A percentile compares a stretch with the other conserved stretches of the same genome.
Conservation (phyloP, 2,888 invertebrate genomes). For the Dexiosoma caninum region DNA sequence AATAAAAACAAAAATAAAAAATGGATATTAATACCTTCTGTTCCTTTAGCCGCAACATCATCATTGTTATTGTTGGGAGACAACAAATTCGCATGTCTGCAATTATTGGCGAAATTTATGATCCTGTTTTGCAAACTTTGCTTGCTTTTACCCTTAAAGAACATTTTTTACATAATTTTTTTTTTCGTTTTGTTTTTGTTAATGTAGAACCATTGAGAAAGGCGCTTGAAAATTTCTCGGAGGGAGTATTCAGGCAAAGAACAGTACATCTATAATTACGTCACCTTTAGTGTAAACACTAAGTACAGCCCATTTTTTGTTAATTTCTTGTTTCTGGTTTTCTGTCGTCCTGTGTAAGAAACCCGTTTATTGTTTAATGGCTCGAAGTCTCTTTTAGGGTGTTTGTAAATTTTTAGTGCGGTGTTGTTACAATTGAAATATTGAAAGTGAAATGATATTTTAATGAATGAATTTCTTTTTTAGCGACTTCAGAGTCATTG, state of each 20-base stretch:
- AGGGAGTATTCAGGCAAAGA: slow-evolving; percentile 51
- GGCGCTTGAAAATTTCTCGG: slow-evolving; percentile 46
- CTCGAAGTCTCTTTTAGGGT: slow-evolving; percentile 2
- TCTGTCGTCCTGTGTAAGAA: slow-evolving; percentile 13
- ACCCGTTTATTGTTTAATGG: slow-evolving; percentile 45
- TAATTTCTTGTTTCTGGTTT: background rate
- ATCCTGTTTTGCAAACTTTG: slow-evolving; percentile 31
- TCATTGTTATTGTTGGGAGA: background rate
- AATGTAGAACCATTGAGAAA: slow-evolving; percentile 29
- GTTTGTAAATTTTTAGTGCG: slow-evolving; percentile 11
- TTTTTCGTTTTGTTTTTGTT: background rate
- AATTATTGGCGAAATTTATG: slow-evolving; percentile 54
- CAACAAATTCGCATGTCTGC: slow-evolving; percentile 46
- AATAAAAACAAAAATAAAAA: slow-evolving; percentile 37
- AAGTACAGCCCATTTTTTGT: slow-evolving; percentile 61
- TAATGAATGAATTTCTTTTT: background rate
- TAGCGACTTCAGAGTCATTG: too few relatives aligned
- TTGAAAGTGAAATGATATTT: slow-evolving; percentile 1
- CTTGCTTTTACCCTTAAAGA: slow-evolving; percentile 44
- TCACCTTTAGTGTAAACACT: slow-evolving; percentile 65
- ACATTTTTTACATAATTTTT: slow-evolving; percentile 25
- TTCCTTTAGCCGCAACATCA: background rate
- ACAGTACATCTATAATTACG: slow-evolving; percentile 66
- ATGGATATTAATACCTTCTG: slow-evolving; percentile 34
- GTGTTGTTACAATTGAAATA: slow-evolving; percentile 38